A percentile compares a stretch with the other conserved stretches of the same genome.
These are phyloP conservation scores for Sitta carolinensis DNA, from an alignment of 2,797 vertebrate genomes.

Conservation along the genomic window DNA sequence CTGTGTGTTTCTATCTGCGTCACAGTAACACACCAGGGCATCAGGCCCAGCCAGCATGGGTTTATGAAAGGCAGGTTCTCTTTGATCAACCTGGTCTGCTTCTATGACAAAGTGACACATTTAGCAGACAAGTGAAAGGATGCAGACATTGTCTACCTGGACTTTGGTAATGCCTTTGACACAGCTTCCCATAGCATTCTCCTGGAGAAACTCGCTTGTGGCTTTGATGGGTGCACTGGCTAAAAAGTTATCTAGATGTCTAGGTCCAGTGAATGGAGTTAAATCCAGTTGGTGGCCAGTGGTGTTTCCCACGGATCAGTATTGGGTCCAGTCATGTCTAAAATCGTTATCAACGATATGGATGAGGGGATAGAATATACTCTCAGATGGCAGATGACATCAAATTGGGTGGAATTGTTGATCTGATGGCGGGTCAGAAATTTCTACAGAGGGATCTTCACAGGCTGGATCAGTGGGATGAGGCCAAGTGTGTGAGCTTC, in stretches of 20 bases:
- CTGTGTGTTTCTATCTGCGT: no score
- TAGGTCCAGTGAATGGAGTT: not conserved
- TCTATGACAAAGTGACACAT: not conserved
- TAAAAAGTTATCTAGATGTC: not conserved
- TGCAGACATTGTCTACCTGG: not conserved
- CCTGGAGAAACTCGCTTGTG: not conserved
- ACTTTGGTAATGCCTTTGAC: not conserved
- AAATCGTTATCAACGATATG: not conserved
- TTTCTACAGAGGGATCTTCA: not conserved
- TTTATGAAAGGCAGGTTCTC: not conserved
- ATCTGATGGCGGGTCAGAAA: not conserved
- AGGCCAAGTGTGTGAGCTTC: not conserved
- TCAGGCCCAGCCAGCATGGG: not conserved
- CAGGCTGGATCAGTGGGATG: not conserved
- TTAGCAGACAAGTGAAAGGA: not conserved
- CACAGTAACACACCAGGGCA: not conserved
- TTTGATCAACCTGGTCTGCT: not conserved
- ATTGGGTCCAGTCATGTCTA: not conserved
- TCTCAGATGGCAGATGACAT: not conserved
- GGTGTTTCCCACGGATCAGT: not conserved
- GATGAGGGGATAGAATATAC: rapidly evolving
- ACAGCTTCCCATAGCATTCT: not conserved
- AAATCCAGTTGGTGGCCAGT: not conserved
- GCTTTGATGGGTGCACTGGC: not conserved
- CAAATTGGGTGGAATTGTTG: not conserved